Evolutionary conservation across 1,140 invertebrate genomes (phyloP).

Genomic region (Pachyrhynchus sulphureomaculatus): DNA sequence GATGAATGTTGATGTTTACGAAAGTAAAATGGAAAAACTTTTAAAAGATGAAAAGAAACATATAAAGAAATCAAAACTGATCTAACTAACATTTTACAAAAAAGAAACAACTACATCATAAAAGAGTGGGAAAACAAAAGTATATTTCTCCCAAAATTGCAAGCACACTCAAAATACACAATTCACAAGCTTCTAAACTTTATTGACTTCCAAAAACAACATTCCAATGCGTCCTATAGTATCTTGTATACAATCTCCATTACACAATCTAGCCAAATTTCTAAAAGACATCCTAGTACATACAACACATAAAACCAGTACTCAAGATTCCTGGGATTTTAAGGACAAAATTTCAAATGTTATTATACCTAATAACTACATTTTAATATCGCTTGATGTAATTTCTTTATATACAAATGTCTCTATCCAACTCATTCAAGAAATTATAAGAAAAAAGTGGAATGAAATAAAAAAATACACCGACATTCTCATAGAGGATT

Average conservation of each 20-base stretch:
- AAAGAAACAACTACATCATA: not conserved
- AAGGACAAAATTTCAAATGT: slow-evolving; percentile 7
- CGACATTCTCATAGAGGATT: not conserved
- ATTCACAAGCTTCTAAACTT: not conserved
- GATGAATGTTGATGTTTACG: not conserved
- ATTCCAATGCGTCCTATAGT: not conserved
- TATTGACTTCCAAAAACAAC: slow-evolving; percentile 2
- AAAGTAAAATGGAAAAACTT: not conserved
- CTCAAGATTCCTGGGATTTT: not conserved
- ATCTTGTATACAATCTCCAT: not conserved
- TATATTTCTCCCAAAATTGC: not conserved
- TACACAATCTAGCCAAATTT: not conserved
- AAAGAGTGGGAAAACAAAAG: not conserved
- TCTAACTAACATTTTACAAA: slow-evolving; percentile 2
- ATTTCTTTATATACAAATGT: not conserved
- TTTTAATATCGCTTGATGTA: slow-evolving; percentile 3
- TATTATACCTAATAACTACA: not conserved
- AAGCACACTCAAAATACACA: not conserved
- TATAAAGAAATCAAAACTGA: not conserved
- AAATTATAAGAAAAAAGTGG: slow-evolving; percentile 11
- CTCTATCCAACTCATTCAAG: not conserved
- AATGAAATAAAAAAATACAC: slow-evolving; percentile 11
- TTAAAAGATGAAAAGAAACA: not conserved
- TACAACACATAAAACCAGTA: not conserved
- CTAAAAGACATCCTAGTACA: not conserved